Base-by-base conservation (phyloP, 2,797 vertebrate species). In the Peromyscus nudipes region DNA sequence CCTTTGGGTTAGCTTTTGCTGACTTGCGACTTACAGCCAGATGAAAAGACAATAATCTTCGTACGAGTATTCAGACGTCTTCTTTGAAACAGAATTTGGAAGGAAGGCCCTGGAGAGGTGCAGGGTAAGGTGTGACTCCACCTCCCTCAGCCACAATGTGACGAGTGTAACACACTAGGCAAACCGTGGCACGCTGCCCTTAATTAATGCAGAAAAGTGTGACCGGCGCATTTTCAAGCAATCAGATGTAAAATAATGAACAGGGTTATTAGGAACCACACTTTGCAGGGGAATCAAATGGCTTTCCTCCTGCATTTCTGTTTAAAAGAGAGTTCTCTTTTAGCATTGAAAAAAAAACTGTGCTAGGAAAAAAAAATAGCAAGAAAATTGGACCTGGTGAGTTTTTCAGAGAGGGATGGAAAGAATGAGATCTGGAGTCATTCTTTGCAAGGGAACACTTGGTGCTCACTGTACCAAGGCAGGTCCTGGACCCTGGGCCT, bases 221-320 rank as follows among this genome's bases (percentile, higher is more conserved):
- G 81, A 60, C 23, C 2, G 82, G 55, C 43, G 64, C n/a, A 27
- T 81, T 82, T 96, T 92, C 85, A 69, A 92, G 88, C 88, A 46
- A 90, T 84, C 37, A 91, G 85, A 91, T 92, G 73, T 65, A 67
- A 91, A 94, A 46, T 81, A 94, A 83, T n/a, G 95, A 95, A 71
- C 73, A 17, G 17, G 43, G 31, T 89, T 67, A 60, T 95, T 80
- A 95, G 13, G 52, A 96, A 77, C n/a, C 62, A 14, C 46, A 67
- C 79, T 96, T 95, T 12, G 40, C 81, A 46, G 52, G 49, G 65
- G 79, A 76, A 60, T 91, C 80, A 73, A 60, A 94, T 52, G 91
- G 55, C 43, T 31, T 82, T 92, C 80, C 19, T 4, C 62, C 31
- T 60, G 73, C 46, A 34, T 93, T 86, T 92, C 87, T 43, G 40